Evolutionary conservation across 2,113 vertebrate species (phyloP).

Genomic region (Phylloscopus whistleri): DNA sequence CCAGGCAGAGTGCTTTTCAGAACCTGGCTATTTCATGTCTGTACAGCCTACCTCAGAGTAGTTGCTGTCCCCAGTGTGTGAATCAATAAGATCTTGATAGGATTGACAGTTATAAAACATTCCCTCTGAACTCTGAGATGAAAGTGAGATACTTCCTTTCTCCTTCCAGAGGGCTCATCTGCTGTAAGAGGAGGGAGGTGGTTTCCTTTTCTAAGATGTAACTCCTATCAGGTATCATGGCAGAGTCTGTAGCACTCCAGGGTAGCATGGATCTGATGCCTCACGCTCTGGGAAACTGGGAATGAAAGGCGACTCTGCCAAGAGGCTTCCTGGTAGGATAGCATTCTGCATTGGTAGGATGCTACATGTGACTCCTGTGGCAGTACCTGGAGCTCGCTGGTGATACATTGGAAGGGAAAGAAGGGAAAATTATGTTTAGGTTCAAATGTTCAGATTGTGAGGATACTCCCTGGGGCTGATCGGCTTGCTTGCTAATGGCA

Average conservation of each 20-base stretch:
- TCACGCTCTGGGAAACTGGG: background rate
- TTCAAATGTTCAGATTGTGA: background rate
- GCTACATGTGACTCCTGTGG: fast-evolving
- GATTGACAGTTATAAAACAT: constrained; percentile 26
- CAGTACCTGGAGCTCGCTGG: background rate
- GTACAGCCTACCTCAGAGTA: background rate
- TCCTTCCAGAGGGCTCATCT: background rate
- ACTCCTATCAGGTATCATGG: background rate
- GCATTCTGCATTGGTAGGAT: background rate
- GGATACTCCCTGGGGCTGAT: background rate
- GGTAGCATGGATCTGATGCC: background rate
- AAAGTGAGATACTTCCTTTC: constrained; percentile 28
- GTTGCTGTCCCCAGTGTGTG: background rate
- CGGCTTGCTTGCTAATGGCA: background rate
- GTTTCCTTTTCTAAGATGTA: background rate
- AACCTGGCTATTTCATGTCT: background rate
- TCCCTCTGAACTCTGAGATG: constrained; percentile 57
- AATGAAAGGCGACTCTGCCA: background rate
- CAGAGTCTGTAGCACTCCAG: background rate
- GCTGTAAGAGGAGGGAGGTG: background rate
- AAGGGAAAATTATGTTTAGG: background rate
- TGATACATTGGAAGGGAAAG: background rate
- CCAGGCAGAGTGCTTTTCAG: fast-evolving
- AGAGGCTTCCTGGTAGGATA: background rate
- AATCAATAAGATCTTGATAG: background rate